A percentile compares a stretch with the other conserved stretches of the same genome.
phyloP scores from a whole-genome alignment of 2,113 vertebrate genomes.

The Scophthalmus maximus region DNA sequence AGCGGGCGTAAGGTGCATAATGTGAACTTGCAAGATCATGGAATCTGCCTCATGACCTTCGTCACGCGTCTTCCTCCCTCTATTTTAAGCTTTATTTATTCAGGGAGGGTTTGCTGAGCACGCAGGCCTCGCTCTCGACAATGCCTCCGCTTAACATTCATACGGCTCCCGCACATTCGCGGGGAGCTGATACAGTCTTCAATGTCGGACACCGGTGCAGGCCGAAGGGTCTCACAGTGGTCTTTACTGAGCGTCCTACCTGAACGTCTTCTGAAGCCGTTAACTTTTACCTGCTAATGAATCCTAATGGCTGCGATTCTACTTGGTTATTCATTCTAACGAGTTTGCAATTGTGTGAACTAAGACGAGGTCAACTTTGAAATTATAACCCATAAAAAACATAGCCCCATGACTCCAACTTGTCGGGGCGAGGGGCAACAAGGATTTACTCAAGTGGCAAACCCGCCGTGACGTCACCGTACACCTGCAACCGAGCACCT shows the following conservation, averaged over 20 bases:
- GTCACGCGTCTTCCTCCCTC: slow-evolving; percentile 56
- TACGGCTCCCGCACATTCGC: slow-evolving; percentile 31
- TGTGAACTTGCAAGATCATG: slow-evolving; percentile 72
- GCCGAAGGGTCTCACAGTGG: slow-evolving; percentile 1
- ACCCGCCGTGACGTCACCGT: too few relatives aligned
- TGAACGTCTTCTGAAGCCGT: background rate
- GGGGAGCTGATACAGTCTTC: slow-evolving; percentile 23
- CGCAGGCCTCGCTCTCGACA: slow-evolving; percentile 51
- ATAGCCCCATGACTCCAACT: too few relatives aligned
- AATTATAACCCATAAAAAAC: too few relatives aligned
- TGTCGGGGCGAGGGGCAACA: too few relatives aligned
- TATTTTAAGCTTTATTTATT: slow-evolving; percentile 71
- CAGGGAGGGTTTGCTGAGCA: slow-evolving; percentile 64
- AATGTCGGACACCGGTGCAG: slow-evolving; percentile 9
- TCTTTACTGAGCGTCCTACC: background rate
- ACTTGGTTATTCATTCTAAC: background rate
- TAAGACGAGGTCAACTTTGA: too few relatives aligned
- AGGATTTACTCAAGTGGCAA: too few relatives aligned
- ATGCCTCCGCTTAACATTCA: slow-evolving; percentile 61
- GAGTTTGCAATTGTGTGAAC: too few relatives aligned
- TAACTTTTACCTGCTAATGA: slow-evolving; percentile 1
- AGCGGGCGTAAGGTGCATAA: slow-evolving; percentile 42
- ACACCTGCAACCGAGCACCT: too few relatives aligned
- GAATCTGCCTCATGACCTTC: slow-evolving; percentile 72
- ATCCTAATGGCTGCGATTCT: background rate